Conservation (phyloP, 2,113 vertebrate species). For the Vireo altiloquus region DNA sequence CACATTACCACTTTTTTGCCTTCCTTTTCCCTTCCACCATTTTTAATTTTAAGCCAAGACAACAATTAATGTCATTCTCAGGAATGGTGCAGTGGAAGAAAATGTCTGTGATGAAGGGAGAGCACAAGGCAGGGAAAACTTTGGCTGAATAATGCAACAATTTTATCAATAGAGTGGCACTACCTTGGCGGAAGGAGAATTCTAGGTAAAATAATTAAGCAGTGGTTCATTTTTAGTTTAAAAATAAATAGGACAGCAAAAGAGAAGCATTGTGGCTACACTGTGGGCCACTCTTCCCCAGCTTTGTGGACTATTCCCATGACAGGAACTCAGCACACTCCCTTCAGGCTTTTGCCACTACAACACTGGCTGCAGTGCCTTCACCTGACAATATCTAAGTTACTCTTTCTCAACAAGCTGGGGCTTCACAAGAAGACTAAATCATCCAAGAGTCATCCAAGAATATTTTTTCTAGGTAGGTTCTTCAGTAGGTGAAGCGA, state of each 20-base stretch:
- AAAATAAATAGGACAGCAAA: neutral
- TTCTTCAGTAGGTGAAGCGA: neutral
- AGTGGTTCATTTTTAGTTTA: neutral
- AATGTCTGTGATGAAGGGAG: neutral
- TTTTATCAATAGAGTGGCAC: neutral
- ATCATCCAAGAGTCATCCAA: neutral
- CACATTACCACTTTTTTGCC: neutral
- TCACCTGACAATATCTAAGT: neutral
- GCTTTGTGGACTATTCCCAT: neutral
- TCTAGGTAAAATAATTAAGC: slow-evolving; percentile 5
- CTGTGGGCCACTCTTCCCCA: neutral
- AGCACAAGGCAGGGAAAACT: neutral
- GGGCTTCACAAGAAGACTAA: neutral
- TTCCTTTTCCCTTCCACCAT: neutral
- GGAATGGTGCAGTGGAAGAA: neutral
- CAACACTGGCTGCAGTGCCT: neutral
- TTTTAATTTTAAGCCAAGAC: neutral
- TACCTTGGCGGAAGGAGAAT: neutral
- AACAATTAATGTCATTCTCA: slow-evolving; percentile 9
- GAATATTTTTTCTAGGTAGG: neutral
- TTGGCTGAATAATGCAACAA: neutral
- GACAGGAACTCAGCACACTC: neutral
- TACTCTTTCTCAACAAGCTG: neutral
- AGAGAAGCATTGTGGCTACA: neutral
- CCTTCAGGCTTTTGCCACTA: neutral